Conservation (phyloP, 2,113 vertebrate genomes). For the Zootoca vivipara region DNA sequence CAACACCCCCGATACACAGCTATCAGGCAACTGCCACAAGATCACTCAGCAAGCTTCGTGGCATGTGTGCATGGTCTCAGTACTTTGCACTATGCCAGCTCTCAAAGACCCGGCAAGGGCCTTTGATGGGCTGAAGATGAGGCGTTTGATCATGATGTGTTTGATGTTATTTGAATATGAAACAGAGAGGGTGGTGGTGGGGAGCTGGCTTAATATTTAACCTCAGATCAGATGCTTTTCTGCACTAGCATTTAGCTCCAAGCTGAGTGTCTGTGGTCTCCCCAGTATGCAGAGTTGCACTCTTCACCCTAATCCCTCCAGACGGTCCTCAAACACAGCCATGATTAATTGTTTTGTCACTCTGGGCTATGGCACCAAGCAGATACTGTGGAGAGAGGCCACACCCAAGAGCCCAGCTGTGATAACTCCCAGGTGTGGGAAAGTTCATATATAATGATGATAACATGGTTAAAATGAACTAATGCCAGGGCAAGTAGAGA, state of each 20-base stretch:
- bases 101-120: background rate
- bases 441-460: background rate
- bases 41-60: background rate
- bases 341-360: slow-evolving; percentile 30
- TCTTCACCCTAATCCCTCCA: slow-evolving; percentile 32
- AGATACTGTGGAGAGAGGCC: background rate
- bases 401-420: background rate
- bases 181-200: background rate
- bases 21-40: no score
- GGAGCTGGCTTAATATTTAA: background rate
- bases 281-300: slow-evolving; percentile 19
- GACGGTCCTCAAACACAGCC: slow-evolving; percentile 1
- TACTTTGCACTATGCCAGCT: background rate
- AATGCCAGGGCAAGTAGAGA: no score
- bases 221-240: slow-evolving; percentile 22
- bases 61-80: background rate
- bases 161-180: background rate
- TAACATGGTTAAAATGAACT: no score
- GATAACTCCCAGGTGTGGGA: background rate
- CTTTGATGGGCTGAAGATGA: background rate
- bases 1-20: background rate
- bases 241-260: slow-evolving; percentile 10
- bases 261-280: slow-evolving; percentile 15
- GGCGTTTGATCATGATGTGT: background rate
- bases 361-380: background rate